Base-by-base conservation (phyloP, 1,140 invertebrate genomes). In the Anastrepha obliqua region DNA sequence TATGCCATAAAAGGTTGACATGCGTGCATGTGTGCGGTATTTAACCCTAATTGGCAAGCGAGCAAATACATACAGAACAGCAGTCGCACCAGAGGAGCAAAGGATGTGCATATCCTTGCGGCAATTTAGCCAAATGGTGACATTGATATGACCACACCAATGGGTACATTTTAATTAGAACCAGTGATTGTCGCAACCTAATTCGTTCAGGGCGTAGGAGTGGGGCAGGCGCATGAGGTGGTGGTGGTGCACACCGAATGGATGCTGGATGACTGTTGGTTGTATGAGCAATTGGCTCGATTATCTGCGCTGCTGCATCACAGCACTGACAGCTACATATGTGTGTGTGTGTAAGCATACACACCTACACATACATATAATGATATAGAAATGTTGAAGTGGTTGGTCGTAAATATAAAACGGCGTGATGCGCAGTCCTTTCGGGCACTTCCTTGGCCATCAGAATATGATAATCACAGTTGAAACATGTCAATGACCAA, bases 21-120 rank as follows among this genome's bases (percentile, higher is more conserved):
- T 67, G 44, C 15, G 17, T 87, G 64, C 47, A 87, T 87, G 64
- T 67, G 64, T 62, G 64, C 58, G 65, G 60, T 87, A 64, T 87
- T 87, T 87, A 87, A 87, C 86, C 86, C 86, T 87, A 87, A 87
- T 87, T 87, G 86, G 62, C 85, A 81, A 81, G 74, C 47, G 74
- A 55, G 15, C 47, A 81, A 74, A 55, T 55, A 55, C 74, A 55
- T 2, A 81, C n/a, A 51, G 11, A 74, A 11, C 11, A 55, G 51
- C 51, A 74, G 47, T 51, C 70, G 15, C 47, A 17, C 11, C 6
- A 42, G n/a, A 20, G 47, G 17, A 55, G 74, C 47, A 55, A 78
- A 55, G 74, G 47, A 81, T 81, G 47, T 42, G n/a, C 17, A 42
- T 29, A 81, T 81, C 47, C 74, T 81, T 81, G 47, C 7, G 17